Percentiles rank a stretch among this genome's conserved stretches.
phyloP scores from a whole-genome alignment of 1,140 invertebrate species.

The Platorchestia sp. region DNA sequence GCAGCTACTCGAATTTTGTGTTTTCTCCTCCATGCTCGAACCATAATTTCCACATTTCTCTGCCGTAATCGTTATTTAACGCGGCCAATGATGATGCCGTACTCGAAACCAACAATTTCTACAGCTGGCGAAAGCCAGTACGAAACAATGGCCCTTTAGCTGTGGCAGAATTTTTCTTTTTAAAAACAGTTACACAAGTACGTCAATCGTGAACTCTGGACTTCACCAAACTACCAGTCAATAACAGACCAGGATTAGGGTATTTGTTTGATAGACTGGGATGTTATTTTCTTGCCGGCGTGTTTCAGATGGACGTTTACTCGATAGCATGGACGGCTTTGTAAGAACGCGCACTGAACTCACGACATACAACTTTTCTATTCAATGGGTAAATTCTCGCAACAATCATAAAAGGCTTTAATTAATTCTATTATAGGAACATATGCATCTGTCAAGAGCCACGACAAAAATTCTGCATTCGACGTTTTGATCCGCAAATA shows the following conservation, averaged over 20 bases:
- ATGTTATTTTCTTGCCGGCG: not conserved
- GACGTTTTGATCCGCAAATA: no score
- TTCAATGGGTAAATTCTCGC: not conserved
- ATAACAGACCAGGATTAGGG: not conserved
- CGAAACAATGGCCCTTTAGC: not conserved
- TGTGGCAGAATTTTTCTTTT: not conserved
- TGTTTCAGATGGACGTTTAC: not conserved
- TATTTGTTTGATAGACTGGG: not conserved
- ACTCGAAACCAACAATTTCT: not conserved
- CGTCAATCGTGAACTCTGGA: not conserved
- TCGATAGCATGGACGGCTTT: not conserved
- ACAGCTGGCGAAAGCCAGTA: not conserved
- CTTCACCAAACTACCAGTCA: not conserved
- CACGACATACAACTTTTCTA: not conserved
- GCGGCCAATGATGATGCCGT: not conserved
- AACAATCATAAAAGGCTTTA: not conserved
- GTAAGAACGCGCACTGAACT: not conserved
- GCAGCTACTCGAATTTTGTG: conserved; percentile 28
- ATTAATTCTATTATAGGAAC: no score
- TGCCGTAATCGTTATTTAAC: conserved; percentile 29
- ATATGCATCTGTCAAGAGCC: no score
- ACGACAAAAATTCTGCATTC: no score
- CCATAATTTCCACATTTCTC: conserved; percentile 2
- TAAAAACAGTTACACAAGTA: not conserved
- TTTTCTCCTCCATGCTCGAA: not conserved